phyloP scores from a whole-genome alignment of 2,888 invertebrate genomes.

The Pemphredon lugubris region DNA sequence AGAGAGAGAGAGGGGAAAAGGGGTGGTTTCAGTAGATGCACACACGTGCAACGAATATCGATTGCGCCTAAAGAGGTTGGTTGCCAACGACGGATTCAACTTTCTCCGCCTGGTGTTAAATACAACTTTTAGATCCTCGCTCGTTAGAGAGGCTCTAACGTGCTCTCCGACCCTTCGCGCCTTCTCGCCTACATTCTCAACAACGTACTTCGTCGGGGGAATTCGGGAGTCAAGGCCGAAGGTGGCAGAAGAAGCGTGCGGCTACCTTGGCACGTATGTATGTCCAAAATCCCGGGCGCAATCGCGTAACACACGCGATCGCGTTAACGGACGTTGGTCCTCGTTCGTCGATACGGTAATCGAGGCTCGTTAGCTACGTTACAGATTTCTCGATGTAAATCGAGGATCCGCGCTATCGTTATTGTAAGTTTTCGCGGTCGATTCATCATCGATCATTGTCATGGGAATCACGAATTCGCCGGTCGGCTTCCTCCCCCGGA shows the following conservation, averaged over 20 bases:
- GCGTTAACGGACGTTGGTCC: too few species aligned
- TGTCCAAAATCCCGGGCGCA: neutral
- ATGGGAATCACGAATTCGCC: too few species aligned
- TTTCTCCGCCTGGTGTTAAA: slow-evolving; percentile 25
- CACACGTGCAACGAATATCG: slow-evolving; percentile 68
- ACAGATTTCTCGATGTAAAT: too few species aligned
- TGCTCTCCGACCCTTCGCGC: neutral
- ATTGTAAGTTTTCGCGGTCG: too few species aligned
- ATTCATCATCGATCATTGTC: too few species aligned
- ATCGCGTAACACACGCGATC: too few species aligned
- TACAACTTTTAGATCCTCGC: slow-evolving; percentile 9
- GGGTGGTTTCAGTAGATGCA: slow-evolving; percentile 47
- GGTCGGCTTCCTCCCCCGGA: too few species aligned
- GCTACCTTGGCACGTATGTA: slow-evolving; percentile 21
- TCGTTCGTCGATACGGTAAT: too few species aligned
- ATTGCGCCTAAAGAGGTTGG: slow-evolving; percentile 67
- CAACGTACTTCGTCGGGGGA: neutral
- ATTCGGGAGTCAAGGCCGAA: slow-evolving; percentile 9
- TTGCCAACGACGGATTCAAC: slow-evolving; percentile 44
- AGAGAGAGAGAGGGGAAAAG: neutral
- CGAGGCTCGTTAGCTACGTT: too few species aligned
- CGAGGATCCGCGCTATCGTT: too few species aligned
- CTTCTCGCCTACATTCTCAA: neutral
- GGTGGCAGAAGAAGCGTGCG: slow-evolving; percentile 1
- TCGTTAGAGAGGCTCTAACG: neutral